phyloP scores from a whole-genome alignment of 2,113 vertebrate species.

The Sinocyclocheilus grahami region DNA sequence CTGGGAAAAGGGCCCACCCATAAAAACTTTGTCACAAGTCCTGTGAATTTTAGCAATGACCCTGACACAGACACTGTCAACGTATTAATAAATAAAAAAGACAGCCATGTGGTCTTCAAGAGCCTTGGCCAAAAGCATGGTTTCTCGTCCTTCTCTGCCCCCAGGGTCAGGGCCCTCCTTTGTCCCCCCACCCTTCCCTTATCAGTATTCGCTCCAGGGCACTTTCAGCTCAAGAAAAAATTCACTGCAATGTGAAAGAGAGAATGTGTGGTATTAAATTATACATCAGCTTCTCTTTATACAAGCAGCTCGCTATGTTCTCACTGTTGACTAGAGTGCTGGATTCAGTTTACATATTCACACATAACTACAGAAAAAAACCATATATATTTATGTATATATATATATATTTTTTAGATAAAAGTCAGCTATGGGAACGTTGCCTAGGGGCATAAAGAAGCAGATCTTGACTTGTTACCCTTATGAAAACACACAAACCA shows the following conservation, averaged over 20 bases:
- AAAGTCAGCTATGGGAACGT: background rate
- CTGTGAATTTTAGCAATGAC: slow-evolving; percentile 1
- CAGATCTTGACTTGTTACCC: slow-evolving; percentile 25
- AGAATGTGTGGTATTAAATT: slow-evolving; percentile 33
- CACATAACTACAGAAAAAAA: slow-evolving; percentile 28
- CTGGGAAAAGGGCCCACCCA: slow-evolving; percentile 2
- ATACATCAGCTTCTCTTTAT: slow-evolving; percentile 17
- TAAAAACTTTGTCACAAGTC: slow-evolving; percentile 25
- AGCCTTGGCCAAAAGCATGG: slow-evolving; percentile 28
- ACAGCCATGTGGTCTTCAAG: slow-evolving; percentile 14
- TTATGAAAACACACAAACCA: slow-evolving; percentile 30
- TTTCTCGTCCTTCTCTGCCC: background rate
- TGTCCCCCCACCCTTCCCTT: slow-evolving; percentile 11
- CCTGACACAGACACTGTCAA: slow-evolving; percentile 18
- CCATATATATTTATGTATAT: no score
- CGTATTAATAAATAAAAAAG: slow-evolving; percentile 47
- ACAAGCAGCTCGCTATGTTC: slow-evolving; percentile 35
- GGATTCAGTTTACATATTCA: slow-evolving; percentile 17
- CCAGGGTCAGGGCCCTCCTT: slow-evolving; percentile 10
- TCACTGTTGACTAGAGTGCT: slow-evolving; percentile 15
- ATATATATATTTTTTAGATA: slow-evolving; percentile 1
- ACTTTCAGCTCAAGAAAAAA: slow-evolving; percentile 33
- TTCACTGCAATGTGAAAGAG: slow-evolving; percentile 19
- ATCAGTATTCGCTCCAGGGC: slow-evolving; percentile 29
- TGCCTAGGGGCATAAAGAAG: slow-evolving; percentile 16